These are phyloP conservation scores for Cyprinodon diabolis DNA, from an alignment of 2,797 vertebrate genomes.

Conservation along the genomic window DNA sequence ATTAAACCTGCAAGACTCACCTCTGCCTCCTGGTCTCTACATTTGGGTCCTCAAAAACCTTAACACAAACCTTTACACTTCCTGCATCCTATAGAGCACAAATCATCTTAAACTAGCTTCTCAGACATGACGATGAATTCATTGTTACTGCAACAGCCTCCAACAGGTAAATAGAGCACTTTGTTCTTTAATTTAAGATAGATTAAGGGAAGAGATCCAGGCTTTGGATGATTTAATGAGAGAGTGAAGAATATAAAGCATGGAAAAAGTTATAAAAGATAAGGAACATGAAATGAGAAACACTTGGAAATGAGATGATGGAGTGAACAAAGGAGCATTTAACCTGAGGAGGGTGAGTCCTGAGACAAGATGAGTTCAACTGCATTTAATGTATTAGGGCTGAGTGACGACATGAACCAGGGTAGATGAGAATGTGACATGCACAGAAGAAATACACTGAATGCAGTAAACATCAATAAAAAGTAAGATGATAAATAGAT, in stretches of 20 bases:
- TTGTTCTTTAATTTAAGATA: not conserved
- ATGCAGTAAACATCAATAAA: not conserved
- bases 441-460: not conserved
- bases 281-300: not conserved
- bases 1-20: too few species aligned
- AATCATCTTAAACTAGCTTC: not conserved
- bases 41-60: too few species aligned
- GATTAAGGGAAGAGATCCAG: not conserved
- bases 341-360: not conserved
- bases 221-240: not conserved
- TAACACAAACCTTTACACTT: too few species aligned
- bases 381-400: not conserved
- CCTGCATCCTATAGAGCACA: not conserved
- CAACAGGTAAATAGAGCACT: not conserved
- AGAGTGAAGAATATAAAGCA: not conserved
- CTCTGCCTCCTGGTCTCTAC: too few species aligned
- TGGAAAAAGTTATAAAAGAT: not conserved
- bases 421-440: not conserved
- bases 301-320: not conserved
- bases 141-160: too few species aligned
- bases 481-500: not conserved
- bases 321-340: not conserved
- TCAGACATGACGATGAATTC: not conserved
- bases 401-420: not conserved
- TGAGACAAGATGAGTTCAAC: not conserved